A percentile compares a stretch with the other conserved stretches of the same genome.
phyloP scores from a whole-genome alignment of 23 tunicate species.

The Phallusia fumigata region DNA sequence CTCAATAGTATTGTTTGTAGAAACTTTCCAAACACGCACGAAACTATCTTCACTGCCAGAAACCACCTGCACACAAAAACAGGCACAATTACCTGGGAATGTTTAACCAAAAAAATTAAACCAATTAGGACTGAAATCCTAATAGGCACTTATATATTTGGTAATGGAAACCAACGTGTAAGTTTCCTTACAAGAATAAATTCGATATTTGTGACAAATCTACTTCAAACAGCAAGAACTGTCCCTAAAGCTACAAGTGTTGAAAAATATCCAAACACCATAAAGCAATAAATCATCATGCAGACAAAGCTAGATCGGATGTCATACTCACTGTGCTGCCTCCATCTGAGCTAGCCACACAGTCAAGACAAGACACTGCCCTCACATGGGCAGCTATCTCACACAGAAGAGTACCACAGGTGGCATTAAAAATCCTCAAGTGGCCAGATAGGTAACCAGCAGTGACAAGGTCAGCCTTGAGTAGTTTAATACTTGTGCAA shows the following conservation, averaged over 20 bases:
- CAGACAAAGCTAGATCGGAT: too few species aligned
- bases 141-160: too few species aligned
- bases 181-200: too few species aligned
- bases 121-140: too few species aligned
- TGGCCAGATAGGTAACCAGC: conserved; percentile 61
- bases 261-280: too few species aligned
- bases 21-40: conserved; percentile 65
- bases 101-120: not conserved
- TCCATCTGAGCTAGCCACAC: not conserved
- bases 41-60: conserved; percentile 87
- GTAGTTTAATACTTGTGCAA: conserved; percentile 52
- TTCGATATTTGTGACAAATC: too few species aligned
- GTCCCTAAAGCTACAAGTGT: not conserved
- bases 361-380: conserved; percentile 62
- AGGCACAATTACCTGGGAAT: not conserved
- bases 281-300: too few species aligned
- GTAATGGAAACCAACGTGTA: too few species aligned
- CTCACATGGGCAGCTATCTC: conserved; percentile 68
- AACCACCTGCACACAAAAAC: conserved; percentile 30
- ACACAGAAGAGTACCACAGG: conserved; percentile 4
- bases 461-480: conserved; percentile 27
- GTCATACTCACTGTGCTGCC: not conserved
- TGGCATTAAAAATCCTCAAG: conserved; percentile 49
- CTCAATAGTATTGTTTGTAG: conserved; percentile 23
- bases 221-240: too few species aligned